Conservation (phyloP, 1,140 invertebrate species). For the Lepidurus apus region DNA sequence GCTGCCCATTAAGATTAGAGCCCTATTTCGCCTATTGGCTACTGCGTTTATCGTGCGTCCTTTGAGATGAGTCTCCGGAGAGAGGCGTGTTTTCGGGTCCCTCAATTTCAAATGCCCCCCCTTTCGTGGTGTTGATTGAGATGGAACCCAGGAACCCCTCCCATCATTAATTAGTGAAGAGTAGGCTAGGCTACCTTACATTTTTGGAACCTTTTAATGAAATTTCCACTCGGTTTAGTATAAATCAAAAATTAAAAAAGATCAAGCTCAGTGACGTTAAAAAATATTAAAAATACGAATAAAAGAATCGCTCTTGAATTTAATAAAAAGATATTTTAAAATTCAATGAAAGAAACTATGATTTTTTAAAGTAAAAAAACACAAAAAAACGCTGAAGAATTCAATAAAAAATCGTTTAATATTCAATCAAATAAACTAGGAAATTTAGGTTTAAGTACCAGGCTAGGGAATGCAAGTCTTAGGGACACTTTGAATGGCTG, state of each 20-base stretch:
- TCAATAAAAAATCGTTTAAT: background rate
- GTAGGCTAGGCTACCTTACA: background rate
- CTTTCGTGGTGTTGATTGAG: slow-evolving; percentile 1
- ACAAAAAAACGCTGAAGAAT: too few species aligned
- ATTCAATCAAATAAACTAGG: background rate
- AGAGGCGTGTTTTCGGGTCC: slow-evolving; percentile 3
- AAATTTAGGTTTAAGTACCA: too few species aligned
- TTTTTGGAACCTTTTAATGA: background rate
- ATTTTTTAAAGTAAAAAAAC: background rate
- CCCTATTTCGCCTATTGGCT: background rate
- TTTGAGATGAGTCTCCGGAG: slow-evolving; percentile 2
- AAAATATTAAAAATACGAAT: too few species aligned
- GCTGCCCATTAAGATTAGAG: background rate
- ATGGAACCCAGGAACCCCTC: background rate
- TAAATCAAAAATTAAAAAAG: too few species aligned
- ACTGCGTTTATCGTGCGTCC: background rate
- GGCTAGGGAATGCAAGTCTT: too few species aligned
- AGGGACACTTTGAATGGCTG: too few species aligned
- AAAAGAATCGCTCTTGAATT: too few species aligned
- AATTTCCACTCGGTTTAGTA: background rate
- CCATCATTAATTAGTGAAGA: slow-evolving; percentile 19
- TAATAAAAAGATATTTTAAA: background rate
- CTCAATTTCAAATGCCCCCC: background rate
- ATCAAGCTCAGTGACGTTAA: too few species aligned
- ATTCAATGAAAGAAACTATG: background rate